Percentiles rank a stretch among this genome's conserved stretches.
Evolutionary conservation across 23 tunicate genomes (phyloP).

Genomic region (Phallusia fumigata): DNA sequence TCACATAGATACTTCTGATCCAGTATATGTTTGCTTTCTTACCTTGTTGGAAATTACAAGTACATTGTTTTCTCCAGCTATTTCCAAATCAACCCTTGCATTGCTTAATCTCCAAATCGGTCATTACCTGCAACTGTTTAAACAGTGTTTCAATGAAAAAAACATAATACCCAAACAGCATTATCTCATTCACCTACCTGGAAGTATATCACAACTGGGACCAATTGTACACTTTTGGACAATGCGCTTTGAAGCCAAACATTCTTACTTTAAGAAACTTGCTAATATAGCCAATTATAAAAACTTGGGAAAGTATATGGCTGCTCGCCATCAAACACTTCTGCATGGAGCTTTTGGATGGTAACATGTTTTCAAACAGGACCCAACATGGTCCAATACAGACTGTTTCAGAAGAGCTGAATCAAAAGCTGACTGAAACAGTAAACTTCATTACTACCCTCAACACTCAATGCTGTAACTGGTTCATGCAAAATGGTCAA

Average conservation of each 20-base stretch:
- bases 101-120: background rate
- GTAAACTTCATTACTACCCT: background rate
- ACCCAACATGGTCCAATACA: background rate
- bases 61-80: background rate
- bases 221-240: conserved; percentile 12
- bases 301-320: background rate
- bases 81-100: background rate
- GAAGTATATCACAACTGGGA: background rate
- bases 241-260: conserved; percentile 16
- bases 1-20: background rate
- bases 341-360: conserved; percentile 3
- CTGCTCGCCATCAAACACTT: background rate
- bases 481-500: background rate
- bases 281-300: background rate
- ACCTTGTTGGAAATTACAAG: background rate
- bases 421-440: background rate
- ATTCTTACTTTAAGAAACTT: conserved; percentile 1
- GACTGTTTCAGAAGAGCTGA: background rate
- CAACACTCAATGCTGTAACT: background rate
- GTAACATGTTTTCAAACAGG: background rate
- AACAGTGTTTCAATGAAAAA: conserved; percentile 3
- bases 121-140: background rate
- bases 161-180: conserved; percentile 19
- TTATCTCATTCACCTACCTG: conserved; percentile 10
- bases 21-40: background rate